Evolutionary conservation across 1,140 invertebrate genomes (phyloP), one percentile per base, ranked within the genome.

Genomic region (Octopus sinensis): DNA sequence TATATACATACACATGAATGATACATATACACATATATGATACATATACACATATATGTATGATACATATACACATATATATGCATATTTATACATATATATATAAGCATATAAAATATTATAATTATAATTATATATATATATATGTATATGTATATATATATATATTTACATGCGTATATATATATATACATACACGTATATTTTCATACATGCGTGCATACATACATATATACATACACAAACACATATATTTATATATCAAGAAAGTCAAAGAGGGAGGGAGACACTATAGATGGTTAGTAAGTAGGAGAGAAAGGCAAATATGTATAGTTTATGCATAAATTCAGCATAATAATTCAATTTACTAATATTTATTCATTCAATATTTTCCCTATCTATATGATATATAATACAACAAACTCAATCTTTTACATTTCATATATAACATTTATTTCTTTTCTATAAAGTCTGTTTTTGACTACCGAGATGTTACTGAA

Each of bases 141-240:
- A 62, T 62, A 62, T 62, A 62, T 62, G 17, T 62, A 62, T 62
- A 62, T 62, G 17, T 62, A 62, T 62, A 62, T 62, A 62, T 62
- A 62, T 62, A 62, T 62, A 62, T 62, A 62, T 62, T 9, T 62
- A 62, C 17, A 17, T 17, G 17, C 17, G 17, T 17, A 17, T 62
- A 62, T 17, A 62, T 62, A 62, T 62, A 62, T 62, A 62, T 62
- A 62, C 56, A 62, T 62, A 62, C 6, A 62, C 56, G 17, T 62
- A 62, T 62, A 62, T 62, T 9, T 62, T 9, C 56, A 62, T 62
- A 62, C 17, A 62, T 62, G 17, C 56, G 17, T 62, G 17, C 17
- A 62, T 62, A 62, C 17, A 62, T 62, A 62, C 56, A 62, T 62
- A 62, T 62, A 62, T 62, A 62, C 56, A 62, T 62, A 62, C 56